These are phyloP conservation scores for Melanotaenia trifasciata DNA, from an alignment of 2,797 vertebrate species.

Conservation along the genomic window DNA sequence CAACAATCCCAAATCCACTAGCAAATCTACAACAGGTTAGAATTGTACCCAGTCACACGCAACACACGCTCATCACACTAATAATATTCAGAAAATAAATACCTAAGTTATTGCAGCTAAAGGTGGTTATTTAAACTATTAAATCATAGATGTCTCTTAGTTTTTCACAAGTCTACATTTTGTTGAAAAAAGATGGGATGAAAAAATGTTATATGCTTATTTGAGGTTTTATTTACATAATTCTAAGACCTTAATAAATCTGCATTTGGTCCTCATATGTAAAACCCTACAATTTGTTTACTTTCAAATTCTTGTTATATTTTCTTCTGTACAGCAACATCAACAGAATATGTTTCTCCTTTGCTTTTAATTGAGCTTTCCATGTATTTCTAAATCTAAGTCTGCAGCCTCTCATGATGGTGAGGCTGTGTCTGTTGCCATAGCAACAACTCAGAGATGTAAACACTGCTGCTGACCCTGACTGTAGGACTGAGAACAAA, in stretches of 20 bases:
- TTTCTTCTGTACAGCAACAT: neutral
- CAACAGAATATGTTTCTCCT: neutral
- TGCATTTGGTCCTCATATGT: neutral
- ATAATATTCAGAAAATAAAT: neutral
- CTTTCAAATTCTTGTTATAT: neutral
- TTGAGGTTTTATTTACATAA: neutral
- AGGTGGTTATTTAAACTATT: neutral
- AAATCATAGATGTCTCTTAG: neutral
- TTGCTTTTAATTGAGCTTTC: slow-evolving; percentile 25
- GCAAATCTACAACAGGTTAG: neutral
- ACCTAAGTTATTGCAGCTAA: neutral
- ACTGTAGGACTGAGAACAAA: slow-evolving; percentile 69
- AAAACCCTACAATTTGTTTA: neutral
- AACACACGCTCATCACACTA: neutral
- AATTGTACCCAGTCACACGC: neutral
- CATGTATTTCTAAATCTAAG: slow-evolving; percentile 41
- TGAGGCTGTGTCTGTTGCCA: slow-evolving; percentile 61
- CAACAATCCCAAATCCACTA: too few species aligned
- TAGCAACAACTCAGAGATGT: slow-evolving; percentile 65
- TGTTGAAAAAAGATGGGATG: neutral
- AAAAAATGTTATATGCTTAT: neutral
- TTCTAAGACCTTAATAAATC: neutral
- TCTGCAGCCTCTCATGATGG: slow-evolving; percentile 35
- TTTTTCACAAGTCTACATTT: neutral
- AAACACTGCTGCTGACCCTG: slow-evolving; percentile 64